phyloP scores from a whole-genome alignment of 2,113 vertebrate species.

The Emydocephalus ijimae region DNA sequence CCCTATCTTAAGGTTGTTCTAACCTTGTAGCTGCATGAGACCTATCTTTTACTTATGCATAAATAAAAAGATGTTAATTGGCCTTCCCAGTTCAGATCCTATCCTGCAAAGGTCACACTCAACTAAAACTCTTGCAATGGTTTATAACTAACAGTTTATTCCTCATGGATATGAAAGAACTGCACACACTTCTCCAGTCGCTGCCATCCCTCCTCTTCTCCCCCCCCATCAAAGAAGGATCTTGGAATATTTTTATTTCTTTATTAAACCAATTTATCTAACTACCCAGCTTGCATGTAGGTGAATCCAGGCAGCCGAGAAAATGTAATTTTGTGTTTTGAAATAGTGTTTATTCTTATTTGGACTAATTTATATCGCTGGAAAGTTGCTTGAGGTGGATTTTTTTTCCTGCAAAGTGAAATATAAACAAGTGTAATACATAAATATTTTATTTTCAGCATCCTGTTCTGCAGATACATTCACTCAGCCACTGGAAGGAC shows the following conservation, averaged over 20 bases:
- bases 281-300: too few relatives aligned
- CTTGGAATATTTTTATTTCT: too few relatives aligned
- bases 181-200: not conserved
- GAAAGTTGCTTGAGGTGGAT: not conserved
- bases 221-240: too few relatives aligned
- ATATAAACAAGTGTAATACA: not conserved
- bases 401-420: not conserved
- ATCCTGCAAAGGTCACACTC: not conserved
- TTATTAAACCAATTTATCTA: too few relatives aligned
- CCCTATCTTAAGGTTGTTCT: too few relatives aligned
- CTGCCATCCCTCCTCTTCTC: not conserved
- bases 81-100: not conserved
- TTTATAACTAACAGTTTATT: not conserved
- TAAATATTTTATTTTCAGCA: not conserved
- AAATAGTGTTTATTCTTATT: not conserved
- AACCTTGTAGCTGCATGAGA: not conserved
- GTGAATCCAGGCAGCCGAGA: too few relatives aligned
- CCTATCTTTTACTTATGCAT: not conserved
- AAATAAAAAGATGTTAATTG: not conserved
- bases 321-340: not conserved
- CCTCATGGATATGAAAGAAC: too few relatives aligned
- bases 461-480: not conserved
- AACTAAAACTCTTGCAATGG: not conserved
- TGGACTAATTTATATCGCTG: not conserved
- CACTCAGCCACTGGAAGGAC: not conserved